Evolutionary conservation across 2,888 invertebrate genomes (phyloP).

Genomic region (Drosophila atroscutellata): DNA sequence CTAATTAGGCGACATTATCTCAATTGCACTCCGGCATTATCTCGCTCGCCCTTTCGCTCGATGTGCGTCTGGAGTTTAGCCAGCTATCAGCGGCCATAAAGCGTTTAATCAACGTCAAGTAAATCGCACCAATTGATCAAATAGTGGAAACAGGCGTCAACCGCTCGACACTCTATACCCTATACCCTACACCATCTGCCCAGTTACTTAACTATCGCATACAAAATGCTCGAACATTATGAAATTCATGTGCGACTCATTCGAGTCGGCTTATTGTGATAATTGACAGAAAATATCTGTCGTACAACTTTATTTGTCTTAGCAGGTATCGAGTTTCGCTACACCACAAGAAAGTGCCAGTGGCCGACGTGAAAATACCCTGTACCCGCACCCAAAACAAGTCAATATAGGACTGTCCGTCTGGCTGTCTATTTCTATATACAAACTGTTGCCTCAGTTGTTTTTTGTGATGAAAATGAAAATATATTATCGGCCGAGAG

Average conservation of each 20-base stretch:
- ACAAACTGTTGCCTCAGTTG: neutral
- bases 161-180: neutral
- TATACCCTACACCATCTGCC: neutral
- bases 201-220: neutral
- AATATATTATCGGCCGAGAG: neutral
- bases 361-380: neutral
- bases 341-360: neutral
- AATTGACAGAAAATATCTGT: neutral
- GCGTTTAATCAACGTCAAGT: conserved; percentile 30
- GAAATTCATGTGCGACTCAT: neutral
- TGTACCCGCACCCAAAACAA: neutral
- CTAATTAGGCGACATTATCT: conserved; percentile 52
- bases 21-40: conserved; percentile 1
- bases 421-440: neutral
- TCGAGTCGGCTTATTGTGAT: neutral
- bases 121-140: conserved; percentile 62
- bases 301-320: neutral
- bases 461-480: neutral
- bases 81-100: conserved; percentile 50
- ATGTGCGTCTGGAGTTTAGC: conserved; percentile 10
- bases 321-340: neutral
- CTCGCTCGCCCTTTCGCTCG: neutral
- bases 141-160: conserved; percentile 29
- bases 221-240: neutral
- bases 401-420: neutral